These are phyloP conservation scores for Urocynchramus pylzowi DNA, from an alignment of 2,113 vertebrate species.

Conservation along the genomic window DNA sequence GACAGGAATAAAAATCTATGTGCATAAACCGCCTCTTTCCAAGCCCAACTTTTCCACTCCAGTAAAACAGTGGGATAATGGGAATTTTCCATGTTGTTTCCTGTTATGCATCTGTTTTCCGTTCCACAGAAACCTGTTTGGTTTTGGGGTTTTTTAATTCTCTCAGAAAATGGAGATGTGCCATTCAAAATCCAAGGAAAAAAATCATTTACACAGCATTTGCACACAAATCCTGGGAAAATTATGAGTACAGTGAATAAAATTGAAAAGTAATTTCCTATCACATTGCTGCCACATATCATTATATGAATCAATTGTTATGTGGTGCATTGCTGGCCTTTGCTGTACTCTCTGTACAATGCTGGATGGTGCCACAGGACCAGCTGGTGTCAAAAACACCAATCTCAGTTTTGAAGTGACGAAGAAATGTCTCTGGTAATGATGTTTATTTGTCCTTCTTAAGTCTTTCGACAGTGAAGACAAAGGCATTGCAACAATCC, in stretches of 20 bases:
- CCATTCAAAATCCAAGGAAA: neutral
- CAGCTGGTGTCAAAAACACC: neutral
- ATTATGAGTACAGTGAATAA: neutral
- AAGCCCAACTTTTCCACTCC: neutral
- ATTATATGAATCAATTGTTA: neutral
- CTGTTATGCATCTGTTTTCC: neutral
- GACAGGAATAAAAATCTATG: neutral
- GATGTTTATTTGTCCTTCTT: neutral
- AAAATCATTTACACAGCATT: neutral
- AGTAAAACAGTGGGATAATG: neutral
- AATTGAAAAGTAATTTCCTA: neutral
- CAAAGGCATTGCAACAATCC: neutral
- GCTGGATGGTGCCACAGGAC: neutral
- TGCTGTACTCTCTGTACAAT: neutral
- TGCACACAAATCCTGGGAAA: neutral
- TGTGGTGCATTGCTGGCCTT: neutral
- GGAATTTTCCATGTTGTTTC: neutral
- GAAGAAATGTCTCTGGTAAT: neutral
- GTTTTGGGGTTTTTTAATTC: rapidly evolving
- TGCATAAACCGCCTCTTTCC: neutral
- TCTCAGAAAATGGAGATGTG: neutral
- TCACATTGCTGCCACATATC: neutral
- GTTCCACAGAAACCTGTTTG: neutral
- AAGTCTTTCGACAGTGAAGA: neutral
- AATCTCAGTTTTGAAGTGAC: neutral